These are phyloP conservation scores for Polymixis lichenea DNA, from an alignment of 2,888 invertebrate genomes.

Conservation along the genomic window DNA sequence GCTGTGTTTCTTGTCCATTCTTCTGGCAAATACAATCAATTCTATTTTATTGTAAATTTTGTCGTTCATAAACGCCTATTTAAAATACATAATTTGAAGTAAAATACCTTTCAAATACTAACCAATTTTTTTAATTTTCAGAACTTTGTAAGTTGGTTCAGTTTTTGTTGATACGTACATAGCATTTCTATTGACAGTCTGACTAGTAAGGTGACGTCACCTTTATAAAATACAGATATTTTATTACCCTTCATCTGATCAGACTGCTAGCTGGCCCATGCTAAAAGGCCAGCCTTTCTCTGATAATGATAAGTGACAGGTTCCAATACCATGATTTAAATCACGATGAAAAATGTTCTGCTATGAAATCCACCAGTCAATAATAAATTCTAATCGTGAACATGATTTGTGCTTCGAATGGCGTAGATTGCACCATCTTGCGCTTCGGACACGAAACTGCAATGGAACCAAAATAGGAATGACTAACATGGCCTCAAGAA, in stretches of 20 bases:
- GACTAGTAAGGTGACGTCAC: neutral
- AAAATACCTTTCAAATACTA: too few relatives aligned
- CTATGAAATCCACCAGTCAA: slow-evolving; percentile 32
- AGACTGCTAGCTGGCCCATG: neutral
- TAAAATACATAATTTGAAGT: too few relatives aligned
- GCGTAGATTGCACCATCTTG: slow-evolving; percentile 42
- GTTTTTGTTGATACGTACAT: neutral
- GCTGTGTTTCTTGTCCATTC: too few relatives aligned
- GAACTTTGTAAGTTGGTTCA: too few relatives aligned
- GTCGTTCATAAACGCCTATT: too few relatives aligned
- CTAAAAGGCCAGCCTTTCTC: slow-evolving; percentile 5
- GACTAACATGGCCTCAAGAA: neutral
- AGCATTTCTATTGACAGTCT: neutral
- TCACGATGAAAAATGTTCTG: slow-evolving; percentile 28
- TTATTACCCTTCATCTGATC: slow-evolving; percentile 20
- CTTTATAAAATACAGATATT: neutral
- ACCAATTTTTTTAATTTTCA: too few relatives aligned
- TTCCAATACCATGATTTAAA: slow-evolving; percentile 35
- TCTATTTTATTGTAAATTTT: too few relatives aligned
- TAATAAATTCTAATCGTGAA: slow-evolving; percentile 52
- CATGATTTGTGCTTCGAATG: slow-evolving; percentile 28
- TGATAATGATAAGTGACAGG: slow-evolving; percentile 35
- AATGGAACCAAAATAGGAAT: slow-evolving; percentile 9
- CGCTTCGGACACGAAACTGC: slow-evolving; percentile 5
- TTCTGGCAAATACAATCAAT: too few relatives aligned